Evolutionary conservation across 2,113 vertebrate genomes (phyloP).

Genomic region (Dasyurus viverrinus): DNA sequence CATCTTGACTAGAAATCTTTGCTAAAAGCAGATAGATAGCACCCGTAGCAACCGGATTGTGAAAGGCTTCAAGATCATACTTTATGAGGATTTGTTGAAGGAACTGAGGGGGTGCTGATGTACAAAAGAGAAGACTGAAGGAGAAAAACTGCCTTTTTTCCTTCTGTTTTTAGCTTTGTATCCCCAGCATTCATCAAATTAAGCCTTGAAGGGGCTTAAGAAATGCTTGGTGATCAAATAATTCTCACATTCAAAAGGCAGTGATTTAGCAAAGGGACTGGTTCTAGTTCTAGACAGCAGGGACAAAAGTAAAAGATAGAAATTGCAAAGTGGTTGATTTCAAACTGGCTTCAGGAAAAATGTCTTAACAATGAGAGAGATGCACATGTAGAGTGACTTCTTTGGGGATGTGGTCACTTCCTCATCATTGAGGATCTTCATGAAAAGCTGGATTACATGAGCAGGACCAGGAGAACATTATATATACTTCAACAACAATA

Average conservation of each 20-base stretch:
- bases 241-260: neutral
- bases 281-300: neutral
- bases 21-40: neutral
- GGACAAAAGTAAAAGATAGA: neutral
- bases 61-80: neutral
- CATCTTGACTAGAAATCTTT: constrained; percentile 34
- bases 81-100: neutral
- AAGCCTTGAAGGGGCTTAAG: neutral
- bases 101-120: neutral
- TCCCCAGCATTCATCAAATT: neutral
- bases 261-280: neutral
- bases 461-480: no score
- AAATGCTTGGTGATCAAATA: neutral
- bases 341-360: neutral
- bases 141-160: neutral
- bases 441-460: neutral
- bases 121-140: neutral
- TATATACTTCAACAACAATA: no score
- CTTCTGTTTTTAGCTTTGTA: neutral
- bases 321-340: neutral
- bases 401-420: neutral
- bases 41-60: neutral
- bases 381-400: neutral
- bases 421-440: neutral
- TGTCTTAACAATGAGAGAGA: neutral